Conservation (phyloP, 1,140 invertebrate species). For the Acromyrmex heyeri region DNA sequence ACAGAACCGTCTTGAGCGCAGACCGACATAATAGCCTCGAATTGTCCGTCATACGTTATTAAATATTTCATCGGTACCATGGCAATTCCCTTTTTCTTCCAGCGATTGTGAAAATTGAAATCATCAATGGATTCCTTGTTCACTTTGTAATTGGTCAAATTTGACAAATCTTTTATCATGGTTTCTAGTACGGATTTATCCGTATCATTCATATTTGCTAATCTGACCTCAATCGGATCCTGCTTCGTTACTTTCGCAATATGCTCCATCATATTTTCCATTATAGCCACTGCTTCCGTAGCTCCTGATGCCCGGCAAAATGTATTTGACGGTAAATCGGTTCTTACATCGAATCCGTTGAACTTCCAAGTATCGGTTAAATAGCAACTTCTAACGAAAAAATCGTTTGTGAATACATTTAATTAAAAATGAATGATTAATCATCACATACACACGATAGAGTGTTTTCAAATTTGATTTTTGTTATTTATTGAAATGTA, state of each 20-base stretch:
- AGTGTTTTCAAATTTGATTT: constrained; percentile 69
- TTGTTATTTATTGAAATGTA: background rate
- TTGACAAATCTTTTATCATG: constrained; percentile 88
- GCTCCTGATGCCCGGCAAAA: constrained; percentile 89
- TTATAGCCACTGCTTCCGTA: constrained; percentile 89
- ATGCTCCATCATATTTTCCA: constrained; percentile 94
- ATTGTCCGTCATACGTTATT: constrained; percentile 83
- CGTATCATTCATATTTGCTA: constrained; percentile 88
- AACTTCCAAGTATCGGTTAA: constrained; percentile 87
- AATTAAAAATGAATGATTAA: too few species aligned
- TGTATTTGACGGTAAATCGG: constrained; percentile 89
- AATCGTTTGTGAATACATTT: background rate
- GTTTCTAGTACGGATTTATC: constrained; percentile 78
- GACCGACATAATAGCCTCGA: constrained; percentile 90
- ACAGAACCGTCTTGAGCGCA: constrained; percentile 93
- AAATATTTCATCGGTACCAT: constrained; percentile 88
- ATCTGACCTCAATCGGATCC: constrained; percentile 90
- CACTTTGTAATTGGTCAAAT: constrained; percentile 88
- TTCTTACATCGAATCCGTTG: constrained; percentile 86
- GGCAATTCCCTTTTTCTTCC: constrained; percentile 92
- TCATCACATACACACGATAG: too few species aligned
- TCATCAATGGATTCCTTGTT: constrained; percentile 85
- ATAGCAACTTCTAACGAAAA: constrained; percentile 87
- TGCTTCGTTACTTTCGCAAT: constrained; percentile 89
- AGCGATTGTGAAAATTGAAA: constrained; percentile 91